These are phyloP conservation scores for Eremophila alpestris DNA, from an alignment of 2,797 vertebrate species.

Conservation along the genomic window DNA sequence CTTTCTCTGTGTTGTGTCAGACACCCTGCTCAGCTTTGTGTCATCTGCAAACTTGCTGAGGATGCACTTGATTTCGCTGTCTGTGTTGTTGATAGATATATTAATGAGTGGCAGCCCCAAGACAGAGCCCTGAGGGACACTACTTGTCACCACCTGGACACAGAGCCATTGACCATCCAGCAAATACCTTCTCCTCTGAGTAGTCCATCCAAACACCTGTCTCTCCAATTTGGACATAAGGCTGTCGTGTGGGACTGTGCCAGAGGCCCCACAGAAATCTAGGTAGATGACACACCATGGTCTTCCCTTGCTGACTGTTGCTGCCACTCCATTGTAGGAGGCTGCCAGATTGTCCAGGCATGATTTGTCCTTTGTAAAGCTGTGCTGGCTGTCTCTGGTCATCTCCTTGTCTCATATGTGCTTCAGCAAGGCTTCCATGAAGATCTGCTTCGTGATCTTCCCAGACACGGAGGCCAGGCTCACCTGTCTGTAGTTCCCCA, in stretches of 20 bases:
- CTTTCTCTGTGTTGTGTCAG: neutral
- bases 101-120: too few relatives aligned
- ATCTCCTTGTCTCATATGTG: neutral
- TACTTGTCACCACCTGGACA: neutral
- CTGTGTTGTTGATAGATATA: neutral
- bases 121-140: neutral
- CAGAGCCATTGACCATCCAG: too few relatives aligned
- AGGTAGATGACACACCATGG: too few relatives aligned
- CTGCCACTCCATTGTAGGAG: neutral
- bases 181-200: neutral
- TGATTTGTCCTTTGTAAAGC: neutral
- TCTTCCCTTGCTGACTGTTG: neutral
- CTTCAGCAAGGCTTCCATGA: neutral
- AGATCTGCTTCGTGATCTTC: neutral
- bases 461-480: neutral
- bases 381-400: neutral
- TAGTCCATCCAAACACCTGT: neutral
- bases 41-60: neutral
- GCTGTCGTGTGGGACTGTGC: too few relatives aligned
- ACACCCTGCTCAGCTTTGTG: neutral
- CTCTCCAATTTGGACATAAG: neutral
- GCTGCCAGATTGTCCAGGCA: neutral
- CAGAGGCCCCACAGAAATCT: neutral
- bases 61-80: accelerated
- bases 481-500: neutral